Conservation (phyloP, 2,113 vertebrate genomes). For the Gulo gulo region DNA sequence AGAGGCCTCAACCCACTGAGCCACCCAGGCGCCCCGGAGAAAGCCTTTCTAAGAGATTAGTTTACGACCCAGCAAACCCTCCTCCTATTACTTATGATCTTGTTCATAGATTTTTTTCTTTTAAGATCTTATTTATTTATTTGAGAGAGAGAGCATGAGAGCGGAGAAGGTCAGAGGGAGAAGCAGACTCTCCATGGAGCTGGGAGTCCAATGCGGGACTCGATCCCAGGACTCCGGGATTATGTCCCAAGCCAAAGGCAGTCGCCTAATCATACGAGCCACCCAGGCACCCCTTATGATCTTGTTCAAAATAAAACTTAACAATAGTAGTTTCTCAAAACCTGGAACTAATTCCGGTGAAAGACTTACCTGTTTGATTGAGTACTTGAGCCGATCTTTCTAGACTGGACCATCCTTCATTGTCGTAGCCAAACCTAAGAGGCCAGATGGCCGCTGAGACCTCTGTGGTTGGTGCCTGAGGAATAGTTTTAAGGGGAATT, state of each 20-base stretch:
- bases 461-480: slow-evolving; percentile 76
- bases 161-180: too few relatives aligned
- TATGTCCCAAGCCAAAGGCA: too few relatives aligned
- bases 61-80: background rate
- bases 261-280: too few relatives aligned
- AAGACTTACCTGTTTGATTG: slow-evolving; percentile 79
- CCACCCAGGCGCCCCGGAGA: background rate
- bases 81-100: background rate
- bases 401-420: slow-evolving; percentile 83
- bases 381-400: slow-evolving; percentile 82
- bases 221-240: too few relatives aligned
- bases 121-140: too few relatives aligned
- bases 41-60: background rate
- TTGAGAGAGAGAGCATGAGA: too few relatives aligned
- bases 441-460: slow-evolving; percentile 86
- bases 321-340: background rate
- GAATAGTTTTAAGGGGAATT: background rate
- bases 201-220: too few relatives aligned
- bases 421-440: slow-evolving; percentile 85
- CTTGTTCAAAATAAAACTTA: background rate
- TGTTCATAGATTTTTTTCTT: background rate
- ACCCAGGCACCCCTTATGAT: background rate
- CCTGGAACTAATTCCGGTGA: background rate
- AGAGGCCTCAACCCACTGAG: too few relatives aligned
- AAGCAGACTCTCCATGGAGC: too few relatives aligned